phyloP scores from a whole-genome alignment of 2,888 invertebrate species.

The Dioctria rufipes region DNA sequence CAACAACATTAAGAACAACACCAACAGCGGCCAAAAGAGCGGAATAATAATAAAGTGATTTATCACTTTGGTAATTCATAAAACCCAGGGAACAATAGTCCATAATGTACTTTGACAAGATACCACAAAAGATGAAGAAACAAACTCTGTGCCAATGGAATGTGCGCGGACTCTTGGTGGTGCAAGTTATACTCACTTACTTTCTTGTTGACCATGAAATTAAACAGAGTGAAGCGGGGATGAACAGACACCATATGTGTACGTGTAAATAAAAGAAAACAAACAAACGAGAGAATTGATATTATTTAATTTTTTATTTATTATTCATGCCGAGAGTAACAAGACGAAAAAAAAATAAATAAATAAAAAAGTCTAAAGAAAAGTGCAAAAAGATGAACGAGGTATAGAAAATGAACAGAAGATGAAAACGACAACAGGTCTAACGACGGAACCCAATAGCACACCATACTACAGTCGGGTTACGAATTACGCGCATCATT shows the following conservation, averaged over 20 bases:
- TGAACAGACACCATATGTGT: neutral
- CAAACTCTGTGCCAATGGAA: slow-evolving; percentile 54
- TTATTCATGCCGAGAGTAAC: slow-evolving; percentile 42
- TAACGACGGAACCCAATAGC: slow-evolving; percentile 52
- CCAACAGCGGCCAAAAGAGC: neutral
- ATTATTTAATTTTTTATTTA: slow-evolving; percentile 54
- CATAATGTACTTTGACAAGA: slow-evolving; percentile 64
- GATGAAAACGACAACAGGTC: slow-evolving; percentile 45
- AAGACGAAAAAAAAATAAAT: neutral
- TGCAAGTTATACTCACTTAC: slow-evolving; percentile 2
- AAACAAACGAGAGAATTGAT: slow-evolving; percentile 53
- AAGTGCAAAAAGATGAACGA: slow-evolving; percentile 32
- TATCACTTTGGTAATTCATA: slow-evolving; percentile 64
- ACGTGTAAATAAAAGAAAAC: slow-evolving; percentile 44
- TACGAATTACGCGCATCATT: slow-evolving; percentile 54
- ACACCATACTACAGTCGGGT: slow-evolving; percentile 34
- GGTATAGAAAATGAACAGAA: slow-evolving; percentile 18
- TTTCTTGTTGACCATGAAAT: slow-evolving; percentile 28
- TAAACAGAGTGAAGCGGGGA: slow-evolving; percentile 9
- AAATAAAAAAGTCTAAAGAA: neutral
- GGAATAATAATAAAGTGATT: slow-evolving; percentile 61
- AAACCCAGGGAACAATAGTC: slow-evolving; percentile 62
- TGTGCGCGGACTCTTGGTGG: slow-evolving; percentile 8
- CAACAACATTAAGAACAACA: neutral
- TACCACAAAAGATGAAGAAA: slow-evolving; percentile 63